These are phyloP conservation scores for Dasysyrphus tricinctus DNA, from an alignment of 2,888 invertebrate species.

Conservation along the genomic window DNA sequence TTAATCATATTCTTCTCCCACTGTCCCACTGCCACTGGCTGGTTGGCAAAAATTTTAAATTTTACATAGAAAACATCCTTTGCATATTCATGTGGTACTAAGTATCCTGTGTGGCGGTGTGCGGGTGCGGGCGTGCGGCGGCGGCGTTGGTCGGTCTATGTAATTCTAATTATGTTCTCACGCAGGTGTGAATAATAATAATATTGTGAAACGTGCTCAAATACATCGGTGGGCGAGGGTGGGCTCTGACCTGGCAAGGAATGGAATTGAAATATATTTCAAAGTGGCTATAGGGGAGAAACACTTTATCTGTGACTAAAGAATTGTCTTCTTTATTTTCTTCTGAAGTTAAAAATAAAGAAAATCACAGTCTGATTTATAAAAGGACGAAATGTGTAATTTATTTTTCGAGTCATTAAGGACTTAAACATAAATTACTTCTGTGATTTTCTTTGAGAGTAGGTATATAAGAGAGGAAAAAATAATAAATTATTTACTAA, in stretches of 20 bases:
- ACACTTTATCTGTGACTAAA: neutral
- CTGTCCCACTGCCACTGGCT: neutral
- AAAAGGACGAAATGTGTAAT: conserved; percentile 21
- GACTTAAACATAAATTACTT: conserved; percentile 6
- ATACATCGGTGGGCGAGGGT: neutral
- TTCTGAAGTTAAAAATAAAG: neutral
- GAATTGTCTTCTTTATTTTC: conserved; percentile 5
- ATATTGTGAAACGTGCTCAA: conserved; percentile 56
- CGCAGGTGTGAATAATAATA: conserved; percentile 72
- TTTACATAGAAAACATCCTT: conserved; percentile 12
- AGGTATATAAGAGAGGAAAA: neutral
- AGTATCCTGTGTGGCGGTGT: neutral
- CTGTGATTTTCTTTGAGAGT: neutral
- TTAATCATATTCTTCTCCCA: neutral
- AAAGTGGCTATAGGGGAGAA: neutral
- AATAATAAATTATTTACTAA: neutral
- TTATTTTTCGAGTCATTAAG: conserved; percentile 6
- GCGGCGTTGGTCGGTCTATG: conserved; percentile 51
- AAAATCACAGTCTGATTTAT: conserved; percentile 11
- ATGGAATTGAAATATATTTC: neutral
- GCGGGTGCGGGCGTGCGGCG: too few species aligned
- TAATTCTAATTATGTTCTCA: conserved; percentile 62
- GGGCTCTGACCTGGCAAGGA: neutral
- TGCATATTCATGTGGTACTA: conserved; percentile 39
- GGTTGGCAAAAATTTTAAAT: neutral